Base-by-base conservation (phyloP, 1,140 invertebrate species). In the Lasaia peninsularis region DNA sequence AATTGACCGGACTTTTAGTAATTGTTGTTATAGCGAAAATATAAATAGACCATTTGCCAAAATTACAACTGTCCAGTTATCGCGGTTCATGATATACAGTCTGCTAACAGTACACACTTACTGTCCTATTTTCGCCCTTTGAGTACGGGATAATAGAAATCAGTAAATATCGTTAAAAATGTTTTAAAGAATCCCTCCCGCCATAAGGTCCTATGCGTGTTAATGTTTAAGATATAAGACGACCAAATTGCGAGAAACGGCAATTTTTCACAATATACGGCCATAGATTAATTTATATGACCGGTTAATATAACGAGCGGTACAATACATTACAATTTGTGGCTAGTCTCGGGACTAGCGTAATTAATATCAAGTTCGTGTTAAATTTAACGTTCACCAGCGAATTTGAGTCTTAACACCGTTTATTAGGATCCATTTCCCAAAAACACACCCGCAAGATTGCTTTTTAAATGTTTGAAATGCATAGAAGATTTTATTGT, bases 331-430 rank as follows among this genome's bases (percentile, higher is more conserved):
- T 75, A 73, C 65, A 81, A 81, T 78, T 81, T 77, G 74, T 61
- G 74, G 73, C 63, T 67, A 73, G 63, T 75, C 68, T 63, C 61
- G 56, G 65, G 62, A 62, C 66, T 52, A 61, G 33, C 58, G 72
- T 81, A 81, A 81, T 79, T 79, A 80, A 80, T 80, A 80, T 73
- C 71, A 80, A 75, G 74, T 80, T 78, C 66, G 72, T 60, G 49
- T 64, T 68, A 67, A 73, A 75, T 75, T 75, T 73, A 71, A 40
- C 33, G 44, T 60, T 16, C 8, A 11, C 21, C 8, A 18, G 18
- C 32, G 32, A 64, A 64, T 66, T 64, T 68, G 53, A 56, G 50
- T 57, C 60, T 34, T 66, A 62, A 57, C 51, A 5, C 33, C 11
- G 32, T 44, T 16, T 0, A 9, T 35, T 49, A 64, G 32, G 51